Conservation (phyloP, 2,888 invertebrate genomes). For the Andrena bucephala region DNA sequence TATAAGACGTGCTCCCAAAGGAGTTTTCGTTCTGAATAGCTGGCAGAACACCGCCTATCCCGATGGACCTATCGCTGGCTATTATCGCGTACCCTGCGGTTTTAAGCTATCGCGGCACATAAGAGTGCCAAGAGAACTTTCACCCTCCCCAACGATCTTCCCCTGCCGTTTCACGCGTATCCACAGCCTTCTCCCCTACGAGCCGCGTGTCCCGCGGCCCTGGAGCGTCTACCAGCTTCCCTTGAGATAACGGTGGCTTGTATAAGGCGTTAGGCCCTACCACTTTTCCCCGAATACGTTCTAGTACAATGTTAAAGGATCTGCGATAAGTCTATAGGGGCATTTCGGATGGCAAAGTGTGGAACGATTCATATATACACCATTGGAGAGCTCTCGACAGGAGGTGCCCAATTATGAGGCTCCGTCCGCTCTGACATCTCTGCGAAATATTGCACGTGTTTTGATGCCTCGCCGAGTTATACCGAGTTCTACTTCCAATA, state of each 20-base stretch:
- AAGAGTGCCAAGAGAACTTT: constrained; percentile 64
- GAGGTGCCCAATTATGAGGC: not conserved
- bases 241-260: constrained; percentile 76
- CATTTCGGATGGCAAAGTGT: not conserved
- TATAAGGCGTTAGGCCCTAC: constrained; percentile 68
- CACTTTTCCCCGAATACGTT: not conserved
- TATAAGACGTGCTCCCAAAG: constrained; percentile 60
- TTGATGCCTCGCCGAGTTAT: too few species aligned
- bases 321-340: not conserved
- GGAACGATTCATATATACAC: not conserved
- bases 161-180: constrained; percentile 59
- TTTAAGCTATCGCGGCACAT: constrained; percentile 75
- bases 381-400: not conserved
- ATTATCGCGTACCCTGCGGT: constrained; percentile 82
- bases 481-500: too few species aligned
- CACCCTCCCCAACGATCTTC: constrained; percentile 66
- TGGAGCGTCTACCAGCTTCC: constrained; percentile 68
- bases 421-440: too few species aligned
- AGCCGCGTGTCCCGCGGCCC: constrained; percentile 53
- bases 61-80: constrained; percentile 76
- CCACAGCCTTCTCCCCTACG: constrained; percentile 2
- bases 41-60: constrained; percentile 53
- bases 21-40: constrained; percentile 60
- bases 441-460: too few species aligned
- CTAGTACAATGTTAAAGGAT: not conserved